Conservation (phyloP, 2,888 invertebrate species). For the Mesoligia furuncula region DNA sequence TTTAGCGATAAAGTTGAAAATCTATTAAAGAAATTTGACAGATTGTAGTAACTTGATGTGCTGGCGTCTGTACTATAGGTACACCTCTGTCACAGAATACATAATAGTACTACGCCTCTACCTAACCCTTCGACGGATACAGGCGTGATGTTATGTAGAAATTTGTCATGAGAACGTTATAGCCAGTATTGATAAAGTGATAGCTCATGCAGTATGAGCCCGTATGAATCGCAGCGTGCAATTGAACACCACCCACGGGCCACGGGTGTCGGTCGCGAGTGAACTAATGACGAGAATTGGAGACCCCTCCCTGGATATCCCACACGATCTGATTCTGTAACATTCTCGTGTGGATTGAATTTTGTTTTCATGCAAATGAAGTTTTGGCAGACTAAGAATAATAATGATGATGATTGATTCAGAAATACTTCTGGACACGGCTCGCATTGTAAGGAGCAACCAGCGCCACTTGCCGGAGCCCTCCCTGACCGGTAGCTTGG, state of each 20-base stretch:
- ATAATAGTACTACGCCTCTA: too few species aligned
- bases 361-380: neutral
- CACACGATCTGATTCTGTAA: constrained; percentile 26
- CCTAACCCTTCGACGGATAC: too few species aligned
- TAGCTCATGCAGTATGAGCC: neutral
- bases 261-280: constrained; percentile 20
- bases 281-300: constrained; percentile 63
- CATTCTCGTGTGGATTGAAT: neutral
- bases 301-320: constrained; percentile 54
- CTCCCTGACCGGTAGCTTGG: too few species aligned
- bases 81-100: too few species aligned
- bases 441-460: too few species aligned
- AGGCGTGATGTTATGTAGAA: neutral
- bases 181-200: neutral
- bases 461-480: too few species aligned
- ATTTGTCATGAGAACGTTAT: neutral
- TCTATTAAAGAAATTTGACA: too few species aligned
- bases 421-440: neutral
- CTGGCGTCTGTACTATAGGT: too few species aligned
- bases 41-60: too few species aligned
- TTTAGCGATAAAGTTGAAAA: too few species aligned
- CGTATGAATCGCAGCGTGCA: constrained; percentile 20
- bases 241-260: constrained; percentile 55
- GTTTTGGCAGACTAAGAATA: neutral
- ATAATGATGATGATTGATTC: neutral